Percentiles rank a stretch among this genome's conserved stretches.
Conservation (phyloP, 2,113 vertebrate species). For the Sapajus apella region DNA sequence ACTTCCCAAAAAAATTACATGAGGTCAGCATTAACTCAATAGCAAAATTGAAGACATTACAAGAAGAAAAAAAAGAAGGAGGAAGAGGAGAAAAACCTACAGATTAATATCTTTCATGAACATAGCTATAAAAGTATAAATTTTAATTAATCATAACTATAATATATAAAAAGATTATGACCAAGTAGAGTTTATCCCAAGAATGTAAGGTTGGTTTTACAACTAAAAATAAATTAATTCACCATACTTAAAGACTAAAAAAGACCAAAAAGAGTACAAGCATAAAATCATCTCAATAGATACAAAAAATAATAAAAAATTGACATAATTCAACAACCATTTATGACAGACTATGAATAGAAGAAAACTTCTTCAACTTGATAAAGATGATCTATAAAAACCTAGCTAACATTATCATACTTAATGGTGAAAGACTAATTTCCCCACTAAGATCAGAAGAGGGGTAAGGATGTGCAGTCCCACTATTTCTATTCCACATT, state of each 20-base stretch:
- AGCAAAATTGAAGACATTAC: neutral
- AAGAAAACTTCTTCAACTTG: neutral
- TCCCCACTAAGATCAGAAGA: neutral
- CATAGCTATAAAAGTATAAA: neutral
- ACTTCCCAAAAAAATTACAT: neutral
- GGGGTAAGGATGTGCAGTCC: neutral
- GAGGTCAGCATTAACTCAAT: neutral
- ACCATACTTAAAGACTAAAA: neutral
- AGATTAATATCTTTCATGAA: neutral
- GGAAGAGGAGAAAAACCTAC: neutral
- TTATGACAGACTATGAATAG: neutral
- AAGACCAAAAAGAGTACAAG: neutral
- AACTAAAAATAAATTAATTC: neutral
- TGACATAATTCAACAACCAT: neutral
- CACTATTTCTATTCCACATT: neutral
- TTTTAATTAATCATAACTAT: neutral
- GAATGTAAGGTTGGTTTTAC: slow-evolving; percentile 3
- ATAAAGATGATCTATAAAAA: neutral
- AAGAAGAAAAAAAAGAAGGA: neutral
- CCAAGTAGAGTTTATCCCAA: neutral
- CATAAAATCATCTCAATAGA: neutral
- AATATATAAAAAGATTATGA: neutral
- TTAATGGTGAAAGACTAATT: neutral
- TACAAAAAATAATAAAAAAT: neutral
- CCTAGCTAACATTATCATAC: neutral